phyloP scores from a whole-genome alignment of 2,797 vertebrate genomes.

The Rhinoraja longicauda region DNA sequence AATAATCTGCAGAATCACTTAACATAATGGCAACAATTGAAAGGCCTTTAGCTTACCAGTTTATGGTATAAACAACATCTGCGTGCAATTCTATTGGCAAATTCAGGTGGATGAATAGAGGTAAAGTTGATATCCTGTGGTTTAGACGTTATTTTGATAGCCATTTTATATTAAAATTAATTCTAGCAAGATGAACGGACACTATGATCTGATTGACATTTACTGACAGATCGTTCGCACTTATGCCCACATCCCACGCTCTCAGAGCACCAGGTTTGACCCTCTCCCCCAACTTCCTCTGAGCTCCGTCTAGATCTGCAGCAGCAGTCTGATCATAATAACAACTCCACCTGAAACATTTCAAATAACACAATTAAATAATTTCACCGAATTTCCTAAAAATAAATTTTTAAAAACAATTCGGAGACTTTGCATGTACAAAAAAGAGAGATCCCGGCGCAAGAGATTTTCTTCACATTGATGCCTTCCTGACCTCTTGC shows the following conservation, averaged over 20 bases:
- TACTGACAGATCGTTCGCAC: background rate
- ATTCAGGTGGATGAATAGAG: conserved; percentile 76
- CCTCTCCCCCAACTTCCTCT: conserved; percentile 52
- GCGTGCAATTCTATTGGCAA: conserved; percentile 74
- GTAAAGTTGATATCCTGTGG: conserved; percentile 55
- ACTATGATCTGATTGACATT: conserved; percentile 12
- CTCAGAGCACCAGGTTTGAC: conserved; percentile 57
- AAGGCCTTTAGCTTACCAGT: conserved; percentile 84
- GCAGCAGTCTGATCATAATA: background rate
- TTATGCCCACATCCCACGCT: background rate
- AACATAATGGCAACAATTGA: conserved; percentile 82
- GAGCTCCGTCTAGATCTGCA: conserved; percentile 55
- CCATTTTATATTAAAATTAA: background rate
- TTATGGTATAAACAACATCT: conserved; percentile 88
- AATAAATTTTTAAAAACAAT: background rate
- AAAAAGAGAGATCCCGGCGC: background rate
- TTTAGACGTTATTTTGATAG: conserved; percentile 18
- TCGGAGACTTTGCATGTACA: background rate
- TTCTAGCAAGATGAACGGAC: background rate
- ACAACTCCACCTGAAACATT: background rate
- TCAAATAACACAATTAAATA: background rate
- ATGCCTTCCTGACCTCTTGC: background rate
- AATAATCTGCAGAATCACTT: conserved; percentile 81
- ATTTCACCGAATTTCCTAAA: background rate
- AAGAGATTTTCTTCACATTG: background rate